Evolutionary conservation across 92 coral and sea anemone genomes (phyloP).

Genomic region (Zoanthus gigantus): DNA sequence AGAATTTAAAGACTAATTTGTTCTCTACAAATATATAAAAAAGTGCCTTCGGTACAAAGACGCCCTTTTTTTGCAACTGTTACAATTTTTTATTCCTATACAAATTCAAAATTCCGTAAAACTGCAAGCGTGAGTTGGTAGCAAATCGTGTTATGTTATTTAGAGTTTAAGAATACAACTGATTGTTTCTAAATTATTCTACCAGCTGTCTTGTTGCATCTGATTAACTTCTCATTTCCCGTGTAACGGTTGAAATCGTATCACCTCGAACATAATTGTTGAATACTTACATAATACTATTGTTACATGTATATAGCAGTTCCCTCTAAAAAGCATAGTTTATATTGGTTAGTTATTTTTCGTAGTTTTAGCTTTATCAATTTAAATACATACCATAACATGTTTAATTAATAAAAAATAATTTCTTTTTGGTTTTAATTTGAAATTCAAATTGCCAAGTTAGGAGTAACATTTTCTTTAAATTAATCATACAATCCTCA

Average conservation of each 20-base stretch:
- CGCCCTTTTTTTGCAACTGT: neutral
- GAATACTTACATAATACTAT: neutral
- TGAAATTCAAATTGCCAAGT: no score
- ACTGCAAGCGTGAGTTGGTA: neutral
- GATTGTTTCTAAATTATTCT: constrained; percentile 18
- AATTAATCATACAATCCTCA: no score
- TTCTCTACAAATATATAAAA: neutral
- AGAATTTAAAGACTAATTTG: neutral
- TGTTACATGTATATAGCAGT: no score
- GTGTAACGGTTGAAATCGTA: neutral
- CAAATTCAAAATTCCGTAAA: neutral
- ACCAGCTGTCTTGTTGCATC: constrained; percentile 33
- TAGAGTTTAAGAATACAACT: neutral
- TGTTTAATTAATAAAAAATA: no score
- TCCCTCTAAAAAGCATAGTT: no score
- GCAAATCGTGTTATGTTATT: neutral
- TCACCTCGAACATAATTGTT: neutral
- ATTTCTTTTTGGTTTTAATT: no score
- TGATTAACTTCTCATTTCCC: neutral
- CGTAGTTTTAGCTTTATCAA: no score
- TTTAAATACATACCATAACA: no score
- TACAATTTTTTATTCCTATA: neutral
- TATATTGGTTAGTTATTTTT: no score
- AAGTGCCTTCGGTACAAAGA: neutral
- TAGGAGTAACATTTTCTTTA: no score